Percentiles rank a stretch among this genome's conserved stretches.
Evolutionary conservation across 2,113 vertebrate genomes (phyloP).

Genomic region (Pelmatolapia mariae): DNA sequence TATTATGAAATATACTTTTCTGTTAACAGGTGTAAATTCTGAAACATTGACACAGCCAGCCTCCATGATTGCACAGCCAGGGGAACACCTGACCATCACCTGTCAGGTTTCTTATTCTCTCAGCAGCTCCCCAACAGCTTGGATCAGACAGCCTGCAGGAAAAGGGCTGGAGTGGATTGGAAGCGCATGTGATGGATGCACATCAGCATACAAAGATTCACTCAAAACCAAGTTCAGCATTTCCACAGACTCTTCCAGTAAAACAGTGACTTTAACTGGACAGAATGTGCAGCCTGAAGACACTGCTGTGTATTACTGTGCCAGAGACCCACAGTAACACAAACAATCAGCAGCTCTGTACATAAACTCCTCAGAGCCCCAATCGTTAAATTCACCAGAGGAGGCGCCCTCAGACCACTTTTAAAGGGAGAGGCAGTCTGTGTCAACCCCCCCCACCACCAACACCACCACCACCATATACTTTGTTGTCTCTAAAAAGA

Average conservation of each 20-base stretch:
- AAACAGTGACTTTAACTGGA: neutral
- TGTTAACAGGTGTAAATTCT: neutral
- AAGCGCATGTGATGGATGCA: fast-evolving
- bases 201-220: neutral
- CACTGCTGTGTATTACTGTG: neutral
- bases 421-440: too few relatives aligned
- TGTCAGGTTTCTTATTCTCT: neutral
- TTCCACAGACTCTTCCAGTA: neutral
- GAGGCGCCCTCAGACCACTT: too few relatives aligned
- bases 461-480: too few relatives aligned
- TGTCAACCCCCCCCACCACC: too few relatives aligned
- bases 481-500: too few relatives aligned
- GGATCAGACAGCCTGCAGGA: too few relatives aligned
- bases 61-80: neutral
- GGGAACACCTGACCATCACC: neutral
- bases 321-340: neutral
- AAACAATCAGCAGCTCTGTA: too few relatives aligned
- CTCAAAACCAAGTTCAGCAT: fast-evolving
- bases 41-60: neutral
- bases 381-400: too few relatives aligned
- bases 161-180: neutral
- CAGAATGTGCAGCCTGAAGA: neutral
- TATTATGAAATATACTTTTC: neutral
- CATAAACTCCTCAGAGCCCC: too few relatives aligned
- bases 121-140: fast-evolving